phyloP scores from a whole-genome alignment of 2,888 invertebrate genomes.

The Drosophila diplacantha region DNA sequence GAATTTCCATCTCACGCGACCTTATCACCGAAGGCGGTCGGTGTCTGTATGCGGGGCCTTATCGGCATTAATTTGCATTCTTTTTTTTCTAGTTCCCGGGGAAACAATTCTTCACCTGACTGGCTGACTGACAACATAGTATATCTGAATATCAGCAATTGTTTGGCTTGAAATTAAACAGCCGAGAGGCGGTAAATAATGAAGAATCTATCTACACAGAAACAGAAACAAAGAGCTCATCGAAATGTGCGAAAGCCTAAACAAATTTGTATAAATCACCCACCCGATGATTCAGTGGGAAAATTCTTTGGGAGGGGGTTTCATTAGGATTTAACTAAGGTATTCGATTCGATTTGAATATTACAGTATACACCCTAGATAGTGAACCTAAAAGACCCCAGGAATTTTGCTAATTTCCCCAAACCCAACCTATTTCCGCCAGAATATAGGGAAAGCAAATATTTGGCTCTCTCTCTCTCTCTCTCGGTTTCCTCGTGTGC shows the following conservation, averaged over 20 bases:
- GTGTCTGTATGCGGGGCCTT: too few species aligned
- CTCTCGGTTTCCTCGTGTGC: constrained; percentile 1
- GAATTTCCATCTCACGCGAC: constrained; percentile 15
- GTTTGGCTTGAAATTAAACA: constrained; percentile 26
- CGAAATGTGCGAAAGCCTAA: constrained; percentile 23
- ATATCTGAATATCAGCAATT: constrained; percentile 9
- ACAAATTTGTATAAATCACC: constrained; percentile 17
- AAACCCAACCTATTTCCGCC: neutral
- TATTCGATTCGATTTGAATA: neutral
- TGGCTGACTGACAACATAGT: constrained; percentile 15
- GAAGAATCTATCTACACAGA: constrained; percentile 2
- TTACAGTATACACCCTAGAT: too few species aligned
- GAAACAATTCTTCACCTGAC: constrained; percentile 27
- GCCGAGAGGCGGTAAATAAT: constrained; percentile 15
- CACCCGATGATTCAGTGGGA: constrained; percentile 24
- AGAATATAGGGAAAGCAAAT: constrained; percentile 12
- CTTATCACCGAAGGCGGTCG: constrained; percentile 15
- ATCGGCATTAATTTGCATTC: constrained; percentile 28
- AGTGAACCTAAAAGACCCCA: neutral
- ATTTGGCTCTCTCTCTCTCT: constrained; percentile 9
- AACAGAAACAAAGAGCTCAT: neutral
- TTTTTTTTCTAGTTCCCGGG: constrained; percentile 1
- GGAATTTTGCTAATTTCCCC: neutral
- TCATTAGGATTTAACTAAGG: neutral
- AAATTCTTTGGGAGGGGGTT: constrained; percentile 2